phyloP scores from a whole-genome alignment of 2,113 vertebrate genomes.

The Nyctibius bracteatus region DNA sequence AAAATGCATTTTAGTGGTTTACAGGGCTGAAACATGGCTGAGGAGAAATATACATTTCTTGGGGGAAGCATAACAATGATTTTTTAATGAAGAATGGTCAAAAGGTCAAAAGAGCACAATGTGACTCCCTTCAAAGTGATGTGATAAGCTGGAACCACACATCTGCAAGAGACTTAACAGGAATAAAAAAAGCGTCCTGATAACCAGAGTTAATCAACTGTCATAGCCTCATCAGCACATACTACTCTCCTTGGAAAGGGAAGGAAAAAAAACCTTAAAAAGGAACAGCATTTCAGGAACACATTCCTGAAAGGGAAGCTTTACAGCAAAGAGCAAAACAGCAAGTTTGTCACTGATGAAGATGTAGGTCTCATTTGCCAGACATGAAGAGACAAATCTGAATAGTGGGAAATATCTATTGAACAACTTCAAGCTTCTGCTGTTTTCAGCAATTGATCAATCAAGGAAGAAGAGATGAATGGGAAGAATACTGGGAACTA shows the following conservation, averaged over 20 bases:
- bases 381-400: background rate
- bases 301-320: background rate
- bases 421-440: background rate
- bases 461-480: background rate
- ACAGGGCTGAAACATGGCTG: background rate
- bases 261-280: background rate
- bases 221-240: background rate
- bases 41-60: background rate
- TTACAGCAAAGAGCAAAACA: background rate
- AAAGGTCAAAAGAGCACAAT: slow-evolving; percentile 23
- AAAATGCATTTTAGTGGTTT: background rate
- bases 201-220: background rate
- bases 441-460: background rate
- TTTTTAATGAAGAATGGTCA: slow-evolving; percentile 1
- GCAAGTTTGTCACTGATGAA: background rate
- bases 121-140: background rate
- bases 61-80: background rate
- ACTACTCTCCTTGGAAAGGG: background rate
- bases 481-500: background rate
- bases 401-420: background rate
- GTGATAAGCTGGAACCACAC: background rate
- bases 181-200: background rate
- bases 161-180: background rate
- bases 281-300: background rate
- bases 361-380: background rate